Evolutionary conservation across 2,113 vertebrate species (phyloP), one percentile per base, ranked within the genome.

Genomic region (Tachysurus vachellii): DNA sequence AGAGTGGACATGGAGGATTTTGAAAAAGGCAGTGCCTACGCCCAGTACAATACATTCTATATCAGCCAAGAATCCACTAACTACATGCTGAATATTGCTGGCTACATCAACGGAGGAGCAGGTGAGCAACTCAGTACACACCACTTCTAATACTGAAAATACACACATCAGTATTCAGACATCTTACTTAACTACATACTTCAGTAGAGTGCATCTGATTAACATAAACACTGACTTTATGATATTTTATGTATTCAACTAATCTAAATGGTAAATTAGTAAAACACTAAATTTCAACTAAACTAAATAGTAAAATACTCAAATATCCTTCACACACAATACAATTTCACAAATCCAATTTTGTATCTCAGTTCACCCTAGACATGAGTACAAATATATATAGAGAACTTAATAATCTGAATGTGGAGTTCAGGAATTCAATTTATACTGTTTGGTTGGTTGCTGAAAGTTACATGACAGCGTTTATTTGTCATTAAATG

Each of bases 101-200:
- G 92, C 9, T 96, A 94, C 42, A 91, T 81, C 13, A 92, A 96
- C 4, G 95, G 95, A 3, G 95, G 94, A 28, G 95, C 95, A 92
- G 95, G 95, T 96, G 59, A 82, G 28, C 53, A 28, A 54, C 50
- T 23, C 57, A 82, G 17, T 5, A 76, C 17, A 82, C 57, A 11
- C 10, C 23, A 26, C 2, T 28, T 56, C 26, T 31, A 31, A 28
- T 11, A 54, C 44, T 54, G 26, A 77, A 54, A 53, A 2, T 50
- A 50, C 8, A 50, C 47, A 50, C 47, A 50, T 50, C 47, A 50
- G 0, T 50, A 50, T 50, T 50, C 10, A 64, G 11, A 62, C 9
- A 8, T 62, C 23, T 42, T 31, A 42, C 14, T 1, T 19, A 19
- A 42, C 31, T 42, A 21, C 16, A 19, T 12, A 19, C 7, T 2